phyloP scores from a whole-genome alignment of 1,140 invertebrate genomes.

The Trichomalopsis sarcophagae region DNA sequence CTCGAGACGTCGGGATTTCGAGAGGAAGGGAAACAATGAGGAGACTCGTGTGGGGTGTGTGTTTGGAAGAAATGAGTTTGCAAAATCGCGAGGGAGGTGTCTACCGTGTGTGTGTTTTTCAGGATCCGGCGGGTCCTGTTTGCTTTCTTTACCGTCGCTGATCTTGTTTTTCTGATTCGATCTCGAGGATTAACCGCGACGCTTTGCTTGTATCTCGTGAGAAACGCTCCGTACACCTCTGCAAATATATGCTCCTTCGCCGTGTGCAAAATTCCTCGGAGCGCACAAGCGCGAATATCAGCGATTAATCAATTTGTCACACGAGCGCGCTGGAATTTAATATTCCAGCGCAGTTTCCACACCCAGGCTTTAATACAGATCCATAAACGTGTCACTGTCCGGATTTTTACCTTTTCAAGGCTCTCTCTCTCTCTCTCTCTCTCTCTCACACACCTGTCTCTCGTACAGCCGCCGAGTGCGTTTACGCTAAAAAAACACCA shows the following conservation, averaged over 20 bases:
- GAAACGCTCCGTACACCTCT: neutral
- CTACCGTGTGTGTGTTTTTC: neutral
- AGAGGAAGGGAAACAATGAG: constrained; percentile 58
- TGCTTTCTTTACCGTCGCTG: neutral
- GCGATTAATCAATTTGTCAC: neutral
- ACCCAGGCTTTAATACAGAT: neutral
- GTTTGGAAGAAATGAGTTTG: constrained; percentile 36
- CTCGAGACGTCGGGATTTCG: constrained; percentile 53
- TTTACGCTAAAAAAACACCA: neutral
- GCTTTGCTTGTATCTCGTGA: neutral
- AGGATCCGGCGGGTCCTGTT: neutral
- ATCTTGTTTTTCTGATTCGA: neutral
- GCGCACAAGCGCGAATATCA: neutral
- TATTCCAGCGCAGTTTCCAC: neutral
- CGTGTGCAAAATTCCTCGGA: no score
- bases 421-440: neutral
- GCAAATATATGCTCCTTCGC: neutral
- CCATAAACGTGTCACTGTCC: neutral
- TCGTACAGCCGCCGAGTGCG: neutral
- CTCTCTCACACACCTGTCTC: no score
- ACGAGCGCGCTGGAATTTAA: neutral
- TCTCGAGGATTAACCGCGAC: neutral
- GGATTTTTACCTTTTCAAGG: neutral
- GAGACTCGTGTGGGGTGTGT: neutral
- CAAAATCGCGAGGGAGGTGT: neutral